Evolutionary conservation across 1,140 invertebrate species (phyloP).

Genomic region (Druon quercuslanigerum): DNA sequence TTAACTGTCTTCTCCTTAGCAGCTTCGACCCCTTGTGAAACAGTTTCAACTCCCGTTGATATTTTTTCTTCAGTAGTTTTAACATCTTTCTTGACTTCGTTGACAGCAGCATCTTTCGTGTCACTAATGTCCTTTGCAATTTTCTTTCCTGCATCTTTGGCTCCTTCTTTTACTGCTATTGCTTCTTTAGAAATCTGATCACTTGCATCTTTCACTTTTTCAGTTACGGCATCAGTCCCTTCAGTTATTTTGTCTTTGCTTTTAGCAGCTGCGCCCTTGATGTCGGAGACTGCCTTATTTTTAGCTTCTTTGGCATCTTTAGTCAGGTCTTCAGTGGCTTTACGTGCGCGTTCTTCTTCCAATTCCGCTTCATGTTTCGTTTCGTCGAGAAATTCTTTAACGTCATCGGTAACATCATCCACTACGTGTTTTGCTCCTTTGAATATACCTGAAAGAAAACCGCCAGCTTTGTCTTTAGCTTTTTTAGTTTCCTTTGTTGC

Average conservation of each 20-base stretch:
- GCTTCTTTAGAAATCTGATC: background rate
- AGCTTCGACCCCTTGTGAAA: slow-evolving; percentile 13
- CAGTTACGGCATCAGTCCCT: background rate
- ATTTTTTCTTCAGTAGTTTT: background rate
- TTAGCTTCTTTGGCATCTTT: slow-evolving; percentile 13
- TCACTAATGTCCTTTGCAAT: background rate
- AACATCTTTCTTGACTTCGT: slow-evolving; percentile 31
- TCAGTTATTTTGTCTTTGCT: background rate
- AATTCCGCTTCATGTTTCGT: slow-evolving; percentile 48
- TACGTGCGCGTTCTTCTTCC: background rate
- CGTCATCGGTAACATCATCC: slow-evolving; percentile 40
- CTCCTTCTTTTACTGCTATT: background rate
- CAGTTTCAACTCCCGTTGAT: slow-evolving; percentile 14
- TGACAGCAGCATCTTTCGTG: slow-evolving; percentile 28
- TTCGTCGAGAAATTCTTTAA: slow-evolving; percentile 51
- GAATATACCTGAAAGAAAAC: slow-evolving; percentile 46
- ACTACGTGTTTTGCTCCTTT: slow-evolving; percentile 31
- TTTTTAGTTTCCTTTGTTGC: slow-evolving; percentile 37
- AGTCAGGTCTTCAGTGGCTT: background rate
- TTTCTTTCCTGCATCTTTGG: background rate
- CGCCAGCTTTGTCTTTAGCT: slow-evolving; percentile 38
- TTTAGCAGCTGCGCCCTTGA: slow-evolving; percentile 44
- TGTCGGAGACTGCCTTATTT: slow-evolving; percentile 8
- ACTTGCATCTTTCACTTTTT: background rate
- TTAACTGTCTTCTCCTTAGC: slow-evolving; percentile 36